Evolutionary conservation across 2,888 invertebrate genomes (phyloP).

Genomic region (Acleris literana): DNA sequence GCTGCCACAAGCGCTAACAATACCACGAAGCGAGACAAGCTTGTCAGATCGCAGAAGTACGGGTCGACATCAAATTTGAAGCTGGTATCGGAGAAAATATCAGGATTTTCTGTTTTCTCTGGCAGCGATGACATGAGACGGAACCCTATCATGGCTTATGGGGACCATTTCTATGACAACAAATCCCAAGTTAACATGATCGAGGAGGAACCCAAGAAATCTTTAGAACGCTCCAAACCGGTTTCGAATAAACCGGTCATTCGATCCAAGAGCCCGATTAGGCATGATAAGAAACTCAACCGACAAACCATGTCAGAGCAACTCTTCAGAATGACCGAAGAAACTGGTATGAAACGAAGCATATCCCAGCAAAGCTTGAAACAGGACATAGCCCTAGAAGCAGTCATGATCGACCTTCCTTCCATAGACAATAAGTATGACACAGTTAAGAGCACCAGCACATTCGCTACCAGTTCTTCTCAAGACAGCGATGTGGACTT

Average conservation of each 20-base stretch:
- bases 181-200: constrained; percentile 41
- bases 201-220: constrained; percentile 51
- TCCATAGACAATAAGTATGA: constrained; percentile 58
- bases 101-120: constrained; percentile 72
- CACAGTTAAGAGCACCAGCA: constrained; percentile 57
- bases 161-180: constrained; percentile 42
- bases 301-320: constrained; percentile 69
- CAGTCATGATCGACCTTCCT: constrained; percentile 72
- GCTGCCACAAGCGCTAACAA: constrained; percentile 57
- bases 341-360: constrained; percentile 57
- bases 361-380: constrained; percentile 72
- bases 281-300: constrained; percentile 50
- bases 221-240: constrained; percentile 48
- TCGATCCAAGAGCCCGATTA: constrained; percentile 24
- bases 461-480: constrained; percentile 48
- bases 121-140: constrained; percentile 55
- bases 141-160: constrained; percentile 76
- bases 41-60: constrained; percentile 62
- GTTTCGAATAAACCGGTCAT: constrained; percentile 45
- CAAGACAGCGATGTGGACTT: constrained; percentile 48
- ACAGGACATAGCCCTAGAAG: constrained; percentile 70
- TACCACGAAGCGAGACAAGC: constrained; percentile 61
- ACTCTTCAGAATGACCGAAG: constrained; percentile 49
- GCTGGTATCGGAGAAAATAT: constrained; percentile 72
- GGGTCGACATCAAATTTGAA: constrained; percentile 74